Evolutionary conservation across 2,888 invertebrate genomes (phyloP).

Genomic region (Sinelater perroti): DNA sequence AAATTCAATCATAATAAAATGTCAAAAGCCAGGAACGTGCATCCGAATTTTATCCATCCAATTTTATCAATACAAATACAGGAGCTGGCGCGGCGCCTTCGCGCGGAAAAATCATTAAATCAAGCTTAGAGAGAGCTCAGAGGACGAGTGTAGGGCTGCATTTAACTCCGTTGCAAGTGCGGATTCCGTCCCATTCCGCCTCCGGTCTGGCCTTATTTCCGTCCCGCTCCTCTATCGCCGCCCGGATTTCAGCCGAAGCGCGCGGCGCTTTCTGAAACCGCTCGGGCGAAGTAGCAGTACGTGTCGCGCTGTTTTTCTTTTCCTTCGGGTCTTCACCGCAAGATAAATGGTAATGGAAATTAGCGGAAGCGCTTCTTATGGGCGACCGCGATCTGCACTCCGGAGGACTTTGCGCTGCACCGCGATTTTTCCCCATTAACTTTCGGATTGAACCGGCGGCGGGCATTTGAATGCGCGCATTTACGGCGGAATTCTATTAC

Average conservation of each 20-base stretch:
- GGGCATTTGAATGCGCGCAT: neutral
- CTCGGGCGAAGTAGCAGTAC: conserved; percentile 49
- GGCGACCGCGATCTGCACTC: conserved; percentile 53
- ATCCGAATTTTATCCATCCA: conserved; percentile 19
- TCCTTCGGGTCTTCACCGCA: conserved; percentile 41
- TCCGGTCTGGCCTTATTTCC: neutral
- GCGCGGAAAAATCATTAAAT: conserved; percentile 29
- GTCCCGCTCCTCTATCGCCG: conserved; percentile 9
- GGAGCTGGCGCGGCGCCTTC: conserved; percentile 7
- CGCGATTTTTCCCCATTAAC: conserved; percentile 36
- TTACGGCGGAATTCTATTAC: conserved; percentile 1
- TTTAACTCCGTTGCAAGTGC: conserved; percentile 23
- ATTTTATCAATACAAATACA: conserved; percentile 23
- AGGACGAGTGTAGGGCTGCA: conserved; percentile 24
- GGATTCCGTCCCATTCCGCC: conserved; percentile 2
- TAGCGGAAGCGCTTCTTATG: conserved; percentile 54
- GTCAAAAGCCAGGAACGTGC: conserved; percentile 15
- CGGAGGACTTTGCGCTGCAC: conserved; percentile 36
- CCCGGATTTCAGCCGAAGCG: conserved; percentile 17
- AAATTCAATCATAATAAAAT: conserved; percentile 11
- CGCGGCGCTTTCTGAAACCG: conserved; percentile 31
- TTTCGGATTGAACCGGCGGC: conserved; percentile 20
- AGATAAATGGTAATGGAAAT: conserved; percentile 61
- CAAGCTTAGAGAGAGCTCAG: conserved; percentile 26
- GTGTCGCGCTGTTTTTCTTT: conserved; percentile 50